Conservation (phyloP, 2,113 vertebrate species). For the Pimephales promelas region DNA sequence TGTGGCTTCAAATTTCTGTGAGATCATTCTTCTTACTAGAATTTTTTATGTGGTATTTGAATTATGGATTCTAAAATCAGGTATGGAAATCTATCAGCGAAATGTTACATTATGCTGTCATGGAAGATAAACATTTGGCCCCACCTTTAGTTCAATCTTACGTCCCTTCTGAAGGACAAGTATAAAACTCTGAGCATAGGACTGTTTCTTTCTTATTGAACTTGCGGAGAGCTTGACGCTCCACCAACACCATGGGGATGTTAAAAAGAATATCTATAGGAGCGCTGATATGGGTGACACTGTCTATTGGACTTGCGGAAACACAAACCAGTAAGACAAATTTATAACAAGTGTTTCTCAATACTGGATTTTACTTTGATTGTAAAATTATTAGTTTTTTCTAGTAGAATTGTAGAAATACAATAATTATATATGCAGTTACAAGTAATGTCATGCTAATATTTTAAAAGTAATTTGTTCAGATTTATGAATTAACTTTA, state of each 20-base stretch:
- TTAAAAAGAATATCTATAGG: not conserved
- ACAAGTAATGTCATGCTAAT: not conserved
- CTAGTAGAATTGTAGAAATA: not conserved
- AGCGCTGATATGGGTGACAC: constrained; percentile 40
- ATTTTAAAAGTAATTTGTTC: not conserved
- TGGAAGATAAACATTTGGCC: constrained; percentile 40
- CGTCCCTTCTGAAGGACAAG: constrained; percentile 33
- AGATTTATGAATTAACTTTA: not conserved
- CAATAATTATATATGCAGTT: not conserved
- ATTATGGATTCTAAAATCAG: not conserved
- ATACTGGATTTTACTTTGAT: not conserved
- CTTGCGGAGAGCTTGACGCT: constrained; percentile 27
- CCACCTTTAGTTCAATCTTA: constrained; percentile 45
- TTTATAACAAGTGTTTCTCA: not conserved
- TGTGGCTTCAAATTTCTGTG: not conserved
- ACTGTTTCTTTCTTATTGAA: constrained; percentile 19
- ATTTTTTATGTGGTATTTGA: not conserved
- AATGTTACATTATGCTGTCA: constrained; percentile 23
- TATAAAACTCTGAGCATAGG: constrained; percentile 52
- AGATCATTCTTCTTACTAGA: not conserved
- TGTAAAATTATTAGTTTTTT: not conserved
- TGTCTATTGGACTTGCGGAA: constrained; percentile 2
- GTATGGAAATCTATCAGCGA: not conserved
- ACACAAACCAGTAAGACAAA: constrained; percentile 53
- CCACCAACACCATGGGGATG: constrained; percentile 54